Evolutionary conservation across 2,797 vertebrate genomes (phyloP), one percentile per base, ranked within the genome.

Genomic region (Scolopax rusticola): DNA sequence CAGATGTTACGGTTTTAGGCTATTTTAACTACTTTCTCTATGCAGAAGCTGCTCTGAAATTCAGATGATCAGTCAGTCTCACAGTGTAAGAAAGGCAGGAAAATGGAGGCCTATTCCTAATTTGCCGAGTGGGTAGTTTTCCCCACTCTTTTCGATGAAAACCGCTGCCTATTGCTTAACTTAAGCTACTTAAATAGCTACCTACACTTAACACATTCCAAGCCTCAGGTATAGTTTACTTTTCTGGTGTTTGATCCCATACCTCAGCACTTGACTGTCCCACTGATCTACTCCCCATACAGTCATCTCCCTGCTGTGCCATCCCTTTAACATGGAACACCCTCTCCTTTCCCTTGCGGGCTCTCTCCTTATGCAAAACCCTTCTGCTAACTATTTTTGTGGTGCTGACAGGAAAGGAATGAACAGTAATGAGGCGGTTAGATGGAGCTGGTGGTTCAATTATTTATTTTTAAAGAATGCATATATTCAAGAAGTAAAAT

Each of bases 381-480:
- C 20, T 84, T 73, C 65, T 56, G 13, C 25, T 17, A n/a, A 65
- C 33, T 87, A 59, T 69, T 89, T 92, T 73, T 93, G 45, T 84
- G 50, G 23, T 45, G 28, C 73, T 84, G 63, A 56, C 50, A 84
- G 59, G 69, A 95, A 93, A 81, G 0, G 16, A 87, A 61, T 28
- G 50, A 84, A 60, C 33, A 60, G 47, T 87, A 88, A 73, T 67
- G 65, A 89, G 40, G 64, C 60, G 79, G 60, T 74, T 84, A 74
- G 65, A 75, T 77, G 75, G 41, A 85, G 36, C 23, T 88, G 65
- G 75, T 4, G 68, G 53, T 75, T 91, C 65, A 65, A 81, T 27
- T 83, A 75, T 81, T 80, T 87, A 68, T 80, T 92, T 95, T 77
- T 76, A 63, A 95, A 90, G 48, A 90, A 88, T 84, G 30, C 43